Evolutionary conservation across 2,113 vertebrate genomes (phyloP), one percentile per base, ranked within the genome.

Genomic region (Perca schrenkii): DNA sequence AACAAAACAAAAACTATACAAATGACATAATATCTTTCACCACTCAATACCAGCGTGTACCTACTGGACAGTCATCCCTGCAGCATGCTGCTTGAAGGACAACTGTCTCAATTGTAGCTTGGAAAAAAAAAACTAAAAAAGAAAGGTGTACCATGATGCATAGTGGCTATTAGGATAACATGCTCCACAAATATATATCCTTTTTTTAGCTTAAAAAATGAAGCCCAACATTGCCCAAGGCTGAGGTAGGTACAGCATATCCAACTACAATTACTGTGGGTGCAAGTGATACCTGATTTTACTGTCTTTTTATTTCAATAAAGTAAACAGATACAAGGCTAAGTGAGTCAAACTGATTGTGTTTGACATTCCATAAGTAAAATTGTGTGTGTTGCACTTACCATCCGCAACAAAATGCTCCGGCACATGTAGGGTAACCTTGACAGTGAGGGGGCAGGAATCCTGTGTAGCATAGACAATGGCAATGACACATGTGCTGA

Each of bases 321-420:
- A 21, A 15, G 1, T 10, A 49, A 47, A 8, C 2, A 40, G 2
- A 28, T 6, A 47, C 10, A 5, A 43, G 16, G 8, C 15, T 28
- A 46, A 67, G 5, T 40, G 6, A 10, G 8, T 6, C 53, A 53
- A 60, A 46, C 1, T 40, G 31, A 62, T 31, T n/a, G 61, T 58
- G 71, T 43, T 21, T 3, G 21, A 70, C 34, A 49, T 34, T 63
- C n/a, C 0, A 25, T 69, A 8, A 11, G 40, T 43, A 2, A 10
- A 43, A 73, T 50, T 70, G 52, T 74, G 82, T 72, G 83, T n/a
- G 19, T 74, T 68, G 71, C 4, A 86, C 98, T 99, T 95, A 99
- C 98, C 98, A 1, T 99, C 98, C 0, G 98, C 98, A 0, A 99
- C 97, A 96, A 99, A 99, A 93, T 99, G 98, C 86, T 99, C 98